Evolutionary conservation across 1,140 invertebrate genomes (phyloP).

Genomic region (Aphaenogaster floridana): DNA sequence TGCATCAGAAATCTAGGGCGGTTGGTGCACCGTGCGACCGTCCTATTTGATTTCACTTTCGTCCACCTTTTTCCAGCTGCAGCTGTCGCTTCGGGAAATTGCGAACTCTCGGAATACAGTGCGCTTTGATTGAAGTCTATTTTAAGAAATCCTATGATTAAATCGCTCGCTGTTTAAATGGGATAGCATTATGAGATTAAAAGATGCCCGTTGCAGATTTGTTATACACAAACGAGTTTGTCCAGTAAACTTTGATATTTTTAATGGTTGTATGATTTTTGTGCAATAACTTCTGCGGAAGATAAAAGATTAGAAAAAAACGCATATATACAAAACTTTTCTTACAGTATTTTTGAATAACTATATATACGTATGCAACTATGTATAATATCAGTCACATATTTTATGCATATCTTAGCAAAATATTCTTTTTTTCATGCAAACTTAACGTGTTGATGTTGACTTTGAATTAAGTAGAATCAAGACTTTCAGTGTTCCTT

Average conservation of each 20-base stretch:
- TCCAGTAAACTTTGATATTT: conserved; percentile 11
- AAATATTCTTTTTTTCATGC: conserved; percentile 6
- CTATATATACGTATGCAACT: background rate
- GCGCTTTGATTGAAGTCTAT: conserved; percentile 57
- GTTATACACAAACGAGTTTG: background rate
- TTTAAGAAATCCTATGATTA: conserved; percentile 35
- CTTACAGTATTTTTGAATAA: background rate
- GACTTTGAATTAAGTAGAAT: conserved; percentile 60
- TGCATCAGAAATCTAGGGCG: conserved; percentile 50
- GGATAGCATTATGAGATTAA: conserved; percentile 6
- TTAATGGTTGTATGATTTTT: conserved; percentile 17
- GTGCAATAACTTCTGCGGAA: background rate
- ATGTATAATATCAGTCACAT: background rate
- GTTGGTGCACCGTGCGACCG: background rate
- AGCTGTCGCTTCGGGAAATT: conserved; percentile 58
- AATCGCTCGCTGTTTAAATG: conserved; percentile 40
- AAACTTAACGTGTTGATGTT: conserved; percentile 18
- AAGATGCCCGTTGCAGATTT: conserved; percentile 8
- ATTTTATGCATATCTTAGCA: background rate
- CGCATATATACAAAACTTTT: background rate
- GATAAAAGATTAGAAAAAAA: background rate
- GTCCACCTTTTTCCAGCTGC: conserved; percentile 18
- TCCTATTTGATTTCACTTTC: conserved; percentile 51
- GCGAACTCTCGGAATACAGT: conserved; percentile 19
- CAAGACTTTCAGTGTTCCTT: conserved; percentile 28